A percentile compares a stretch with the other conserved stretches of the same genome.
Conservation (phyloP, 2,888 invertebrate genomes). For the Drosophila hamatofila region DNA sequence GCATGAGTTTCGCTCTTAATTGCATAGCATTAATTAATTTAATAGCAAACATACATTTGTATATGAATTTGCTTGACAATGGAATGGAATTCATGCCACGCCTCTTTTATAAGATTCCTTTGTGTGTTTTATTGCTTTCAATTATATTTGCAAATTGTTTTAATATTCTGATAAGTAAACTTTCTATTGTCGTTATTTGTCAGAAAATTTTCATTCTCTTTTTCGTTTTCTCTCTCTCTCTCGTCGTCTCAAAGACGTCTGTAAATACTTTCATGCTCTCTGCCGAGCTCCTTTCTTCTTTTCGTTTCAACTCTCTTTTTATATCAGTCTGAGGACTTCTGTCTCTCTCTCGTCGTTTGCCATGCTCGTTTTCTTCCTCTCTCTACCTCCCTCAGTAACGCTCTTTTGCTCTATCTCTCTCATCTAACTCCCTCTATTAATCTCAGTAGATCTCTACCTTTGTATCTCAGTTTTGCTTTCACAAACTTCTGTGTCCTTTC, state of each 20-base stretch:
- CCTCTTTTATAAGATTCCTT: not conserved
- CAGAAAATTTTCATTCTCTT: accelerated
- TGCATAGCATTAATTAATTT: slow-evolving; percentile 7
- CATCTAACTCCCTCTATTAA: too few relatives aligned
- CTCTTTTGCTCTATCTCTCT: not conserved
- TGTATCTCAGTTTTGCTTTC: too few relatives aligned
- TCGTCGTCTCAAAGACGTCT: not conserved
- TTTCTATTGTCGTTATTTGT: not conserved
- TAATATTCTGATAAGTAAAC: not conserved
- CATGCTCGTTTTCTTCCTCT: not conserved
- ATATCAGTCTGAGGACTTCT: not conserved
- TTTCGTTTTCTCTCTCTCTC: not conserved
- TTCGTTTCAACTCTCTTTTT: not conserved
- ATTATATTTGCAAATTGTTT: not conserved
- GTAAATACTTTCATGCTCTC: not conserved
- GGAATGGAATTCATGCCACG: not conserved
- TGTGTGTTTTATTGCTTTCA: slow-evolving; percentile 1
- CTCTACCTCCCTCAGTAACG: not conserved
- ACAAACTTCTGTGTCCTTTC: too few relatives aligned
- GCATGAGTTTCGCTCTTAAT: slow-evolving; percentile 2
- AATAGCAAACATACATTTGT: slow-evolving; percentile 6
- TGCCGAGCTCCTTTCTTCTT: not conserved
- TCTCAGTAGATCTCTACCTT: too few relatives aligned
- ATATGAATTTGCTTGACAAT: not conserved
- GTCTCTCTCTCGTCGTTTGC: not conserved